These are phyloP conservation scores for Globicephala melas DNA, from an alignment of 2,113 vertebrate species.

Conservation along the genomic window DNA sequence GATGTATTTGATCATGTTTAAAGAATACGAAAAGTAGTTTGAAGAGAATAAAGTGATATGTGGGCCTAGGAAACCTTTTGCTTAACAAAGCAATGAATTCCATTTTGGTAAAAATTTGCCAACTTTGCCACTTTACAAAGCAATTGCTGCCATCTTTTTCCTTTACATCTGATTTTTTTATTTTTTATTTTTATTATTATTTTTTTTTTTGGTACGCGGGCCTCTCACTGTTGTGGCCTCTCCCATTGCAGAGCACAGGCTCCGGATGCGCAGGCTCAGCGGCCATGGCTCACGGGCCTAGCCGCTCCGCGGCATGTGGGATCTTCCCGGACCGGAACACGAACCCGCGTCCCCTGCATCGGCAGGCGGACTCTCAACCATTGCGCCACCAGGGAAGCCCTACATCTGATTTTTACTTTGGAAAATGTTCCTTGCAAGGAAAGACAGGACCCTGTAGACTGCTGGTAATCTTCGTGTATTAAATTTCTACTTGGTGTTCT, in stretches of 20 bases:
- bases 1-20: not conserved
- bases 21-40: not conserved
- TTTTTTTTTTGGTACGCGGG: too few relatives aligned
- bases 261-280: too few relatives aligned
- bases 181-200: too few relatives aligned
- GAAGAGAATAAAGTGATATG: not conserved
- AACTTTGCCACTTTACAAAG: not conserved
- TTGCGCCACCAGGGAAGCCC: too few relatives aligned
- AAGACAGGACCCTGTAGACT: not conserved
- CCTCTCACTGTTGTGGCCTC: too few relatives aligned
- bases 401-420: not conserved
- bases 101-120: conserved; percentile 25
- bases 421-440: conserved; percentile 17
- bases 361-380: too few relatives aligned
- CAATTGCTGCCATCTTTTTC: not conserved
- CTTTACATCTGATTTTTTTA: not conserved
- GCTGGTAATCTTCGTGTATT: conserved; percentile 62
- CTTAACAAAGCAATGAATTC: not conserved
- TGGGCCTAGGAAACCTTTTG: not conserved
- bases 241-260: too few relatives aligned
- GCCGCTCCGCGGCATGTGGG: too few relatives aligned
- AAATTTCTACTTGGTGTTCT: conserved; percentile 69
- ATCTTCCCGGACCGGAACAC: too few relatives aligned
- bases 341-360: too few relatives aligned
- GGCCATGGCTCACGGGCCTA: too few relatives aligned